Percentiles rank a stretch among this genome's conserved stretches.
These are phyloP conservation scores for Exocentrus adspersus DNA, from an alignment of 2,888 invertebrate species.

Conservation along the genomic window DNA sequence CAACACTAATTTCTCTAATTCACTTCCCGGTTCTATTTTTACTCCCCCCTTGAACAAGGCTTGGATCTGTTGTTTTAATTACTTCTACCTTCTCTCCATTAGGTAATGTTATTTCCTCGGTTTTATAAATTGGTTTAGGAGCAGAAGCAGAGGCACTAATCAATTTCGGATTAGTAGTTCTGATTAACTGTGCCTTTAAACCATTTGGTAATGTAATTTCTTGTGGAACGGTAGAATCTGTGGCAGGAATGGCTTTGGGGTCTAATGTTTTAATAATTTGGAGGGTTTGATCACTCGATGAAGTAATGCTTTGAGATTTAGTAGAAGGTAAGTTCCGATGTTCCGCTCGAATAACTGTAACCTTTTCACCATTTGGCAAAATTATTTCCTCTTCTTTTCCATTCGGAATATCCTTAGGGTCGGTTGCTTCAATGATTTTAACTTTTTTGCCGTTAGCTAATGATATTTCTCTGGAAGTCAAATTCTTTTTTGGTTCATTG, in stretches of 20 bases:
- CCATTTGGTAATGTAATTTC: slow-evolving; percentile 78
- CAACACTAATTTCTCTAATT: slow-evolving; percentile 57
- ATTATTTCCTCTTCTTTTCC: slow-evolving; percentile 64
- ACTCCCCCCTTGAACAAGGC: slow-evolving; percentile 67
- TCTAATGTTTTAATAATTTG: slow-evolving; percentile 67
- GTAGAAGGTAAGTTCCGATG: slow-evolving; percentile 65
- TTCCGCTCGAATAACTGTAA: slow-evolving; percentile 75
- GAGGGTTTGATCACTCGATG: slow-evolving; percentile 72
- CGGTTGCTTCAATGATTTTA: slow-evolving; percentile 68
- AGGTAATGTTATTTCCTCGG: slow-evolving; percentile 57
- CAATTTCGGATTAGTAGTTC: slow-evolving; percentile 51
- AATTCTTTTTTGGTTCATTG: slow-evolving; percentile 74
- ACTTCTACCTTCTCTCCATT: slow-evolving; percentile 60
- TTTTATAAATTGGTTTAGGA: slow-evolving; percentile 40
- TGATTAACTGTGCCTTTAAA: slow-evolving; percentile 77
- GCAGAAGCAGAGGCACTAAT: slow-evolving; percentile 37
- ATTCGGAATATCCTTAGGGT: slow-evolving; percentile 48
- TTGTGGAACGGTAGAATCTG: slow-evolving; percentile 68
- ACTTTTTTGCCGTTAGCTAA: slow-evolving; percentile 80
- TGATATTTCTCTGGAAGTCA: slow-evolving; percentile 78
- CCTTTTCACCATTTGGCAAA: slow-evolving; percentile 76
- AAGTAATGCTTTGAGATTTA: background rate
- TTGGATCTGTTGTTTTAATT: slow-evolving; percentile 74
- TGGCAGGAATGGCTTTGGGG: slow-evolving; percentile 40
- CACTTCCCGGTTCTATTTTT: slow-evolving; percentile 61